Evolutionary conservation across 2,797 vertebrate genomes (phyloP).

Genomic region (Epinephelus coioides): DNA sequence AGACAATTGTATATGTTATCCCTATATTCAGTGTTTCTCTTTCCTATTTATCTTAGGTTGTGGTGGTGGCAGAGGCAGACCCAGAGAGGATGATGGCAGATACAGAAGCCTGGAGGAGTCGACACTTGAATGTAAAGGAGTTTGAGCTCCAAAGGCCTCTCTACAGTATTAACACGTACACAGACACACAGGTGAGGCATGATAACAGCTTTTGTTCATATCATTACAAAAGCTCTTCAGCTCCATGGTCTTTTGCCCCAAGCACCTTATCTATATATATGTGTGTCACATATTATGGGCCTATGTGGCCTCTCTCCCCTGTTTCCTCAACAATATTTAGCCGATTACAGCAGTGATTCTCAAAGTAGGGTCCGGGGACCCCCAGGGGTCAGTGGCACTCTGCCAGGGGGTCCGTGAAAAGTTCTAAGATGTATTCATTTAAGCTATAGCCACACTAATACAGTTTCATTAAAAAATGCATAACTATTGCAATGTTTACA

Average conservation of each 20-base stretch:
- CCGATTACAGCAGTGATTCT: neutral
- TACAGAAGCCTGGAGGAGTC: conserved; percentile 89
- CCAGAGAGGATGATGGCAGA: conserved; percentile 91
- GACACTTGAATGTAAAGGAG: conserved; percentile 80
- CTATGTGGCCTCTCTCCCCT: neutral
- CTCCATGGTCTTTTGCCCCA: conserved; percentile 9
- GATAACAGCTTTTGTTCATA: conserved; percentile 38
- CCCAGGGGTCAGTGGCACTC: no score
- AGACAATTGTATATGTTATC: conserved; percentile 7
- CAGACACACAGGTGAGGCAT: conserved; percentile 89
- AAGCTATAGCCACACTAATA: no score
- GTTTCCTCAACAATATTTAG: conserved; percentile 1
- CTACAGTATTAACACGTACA: conserved; percentile 92
- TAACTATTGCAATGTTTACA: no score
- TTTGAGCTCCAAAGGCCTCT: conserved; percentile 90
- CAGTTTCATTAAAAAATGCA: no score
- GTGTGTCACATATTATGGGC: neutral
- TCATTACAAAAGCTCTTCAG: conserved; percentile 14
- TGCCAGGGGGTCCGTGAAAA: no score
- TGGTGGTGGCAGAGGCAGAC: conserved; percentile 86
- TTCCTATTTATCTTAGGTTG: conserved; percentile 84
- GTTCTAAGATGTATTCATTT: no score
- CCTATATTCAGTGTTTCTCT: conserved; percentile 12
- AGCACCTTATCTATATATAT: conserved; percentile 42
- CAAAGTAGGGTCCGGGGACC: no score